Evolutionary conservation across 2,888 invertebrate species (phyloP), one percentile per base, ranked within the genome.

Genomic region (Heliothis peltigera): DNA sequence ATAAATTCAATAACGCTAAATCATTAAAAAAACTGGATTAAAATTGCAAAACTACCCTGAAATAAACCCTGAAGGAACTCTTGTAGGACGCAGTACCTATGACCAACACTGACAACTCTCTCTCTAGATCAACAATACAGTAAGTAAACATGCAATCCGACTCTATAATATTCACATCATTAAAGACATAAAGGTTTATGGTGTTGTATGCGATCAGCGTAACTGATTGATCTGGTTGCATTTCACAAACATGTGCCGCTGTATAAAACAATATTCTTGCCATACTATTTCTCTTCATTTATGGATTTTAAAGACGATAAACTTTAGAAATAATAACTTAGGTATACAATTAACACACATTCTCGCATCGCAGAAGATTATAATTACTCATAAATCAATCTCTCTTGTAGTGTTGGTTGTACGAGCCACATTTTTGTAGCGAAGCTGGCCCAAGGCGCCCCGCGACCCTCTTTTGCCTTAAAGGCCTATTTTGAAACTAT

Each of bases 401-500:
- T 25, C 28, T 53, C 52, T 59, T 17, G 10, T 35, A 25, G 18
- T 56, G 52, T 62, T 52, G 28, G 18, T 22, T 46, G 28, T 32
- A 57, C 39, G 47, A 47, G 17, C 17, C n/a, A 49, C 4, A 49
- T 51, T 46, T 48, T 53, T 1, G 42, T 48, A 25, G 42, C n/a
- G 46, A 39, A 21, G 21, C 21, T 35, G 28, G 68, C 67, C 66
- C 17, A 25, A 62, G 67, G 77, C 75, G 32, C 6, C 6, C 10
- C 48, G 46, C 55, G 67, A 52, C 64, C 75, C 55, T 35, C 64
- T 72, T 77, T 35, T n/a, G 59, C 48, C 35, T 35, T 43, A 25
- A 59, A 55, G 28, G 53, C 64, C 52, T 68, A 71, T 79, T 75
- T 79, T 74, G 75, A 74, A 77, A 79, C 64, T 54, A 60, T 79